Evolutionary conservation across 1,140 invertebrate genomes (phyloP).

Genomic region (Drosophila obscura): DNA sequence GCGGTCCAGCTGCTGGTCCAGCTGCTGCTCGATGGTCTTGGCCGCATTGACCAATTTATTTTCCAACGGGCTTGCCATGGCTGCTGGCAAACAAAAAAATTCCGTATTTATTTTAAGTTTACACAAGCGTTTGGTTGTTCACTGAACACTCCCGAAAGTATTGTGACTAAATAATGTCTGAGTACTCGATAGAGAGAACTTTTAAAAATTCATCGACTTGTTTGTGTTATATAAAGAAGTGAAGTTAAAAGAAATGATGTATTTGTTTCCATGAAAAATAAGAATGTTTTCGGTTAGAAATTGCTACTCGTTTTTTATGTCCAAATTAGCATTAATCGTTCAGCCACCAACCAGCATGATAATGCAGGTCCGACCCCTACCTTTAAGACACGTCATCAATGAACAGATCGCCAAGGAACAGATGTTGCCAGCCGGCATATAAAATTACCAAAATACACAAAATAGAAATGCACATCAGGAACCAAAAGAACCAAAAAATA

Average conservation of each 20-base stretch:
- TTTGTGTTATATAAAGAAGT: too few species aligned
- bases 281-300: too few species aligned
- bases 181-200: too few species aligned
- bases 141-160: too few species aligned
- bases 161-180: too few species aligned
- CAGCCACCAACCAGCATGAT: slow-evolving; percentile 18
- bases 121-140: too few species aligned
- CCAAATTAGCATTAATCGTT: too few species aligned
- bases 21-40: slow-evolving; percentile 91
- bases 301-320: too few species aligned
- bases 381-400: slow-evolving; percentile 3
- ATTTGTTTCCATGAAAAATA: too few species aligned
- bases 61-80: slow-evolving; percentile 86
- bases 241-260: too few species aligned
- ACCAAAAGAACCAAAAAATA: slow-evolving; percentile 9
- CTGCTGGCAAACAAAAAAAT: not conserved
- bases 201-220: too few species aligned
- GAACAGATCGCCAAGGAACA: slow-evolving; percentile 12
- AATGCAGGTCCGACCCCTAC: not conserved
- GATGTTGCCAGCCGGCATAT: slow-evolving; percentile 32
- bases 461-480: not conserved
- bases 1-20: slow-evolving; percentile 91
- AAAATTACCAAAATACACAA: slow-evolving; percentile 18
- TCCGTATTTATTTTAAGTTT: too few species aligned
- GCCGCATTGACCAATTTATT: slow-evolving; percentile 89